Percentiles rank a stretch among this genome's conserved stretches.
phyloP scores from a whole-genome alignment of 2,113 vertebrate species.

The Anarhynchus alexandrinus region DNA sequence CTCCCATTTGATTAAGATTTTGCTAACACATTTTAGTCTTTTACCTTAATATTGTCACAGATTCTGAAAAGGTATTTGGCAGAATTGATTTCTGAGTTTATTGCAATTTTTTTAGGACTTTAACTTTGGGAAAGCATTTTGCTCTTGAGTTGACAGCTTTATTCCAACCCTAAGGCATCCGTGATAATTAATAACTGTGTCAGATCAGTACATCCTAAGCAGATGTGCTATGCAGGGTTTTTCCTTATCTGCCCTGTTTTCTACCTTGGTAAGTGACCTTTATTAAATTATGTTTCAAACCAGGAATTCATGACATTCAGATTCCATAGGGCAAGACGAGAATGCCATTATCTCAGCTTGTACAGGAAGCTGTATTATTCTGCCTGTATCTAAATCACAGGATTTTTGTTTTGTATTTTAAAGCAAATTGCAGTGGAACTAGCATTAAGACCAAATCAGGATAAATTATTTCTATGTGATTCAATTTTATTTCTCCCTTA shows the following conservation, averaged over 20 bases:
- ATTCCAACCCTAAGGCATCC: conserved; percentile 40
- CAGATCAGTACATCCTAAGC: conserved; percentile 18
- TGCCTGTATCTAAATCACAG: neutral
- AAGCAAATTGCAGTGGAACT: neutral
- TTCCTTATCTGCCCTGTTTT: conserved; percentile 29
- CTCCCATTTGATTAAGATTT: neutral
- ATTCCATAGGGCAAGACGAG: conserved; percentile 21
- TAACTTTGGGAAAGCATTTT: conserved; percentile 15
- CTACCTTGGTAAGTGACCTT: conserved; percentile 40
- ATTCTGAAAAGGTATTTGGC: neutral
- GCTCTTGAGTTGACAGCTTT: conserved; percentile 26
- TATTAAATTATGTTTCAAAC: conserved; percentile 46
- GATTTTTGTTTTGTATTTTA: neutral
- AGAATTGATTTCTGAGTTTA: neutral
- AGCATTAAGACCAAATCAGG: neutral
- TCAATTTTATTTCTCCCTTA: neutral
- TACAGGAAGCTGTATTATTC: neutral
- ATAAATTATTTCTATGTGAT: neutral
- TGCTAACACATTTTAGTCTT: neutral
- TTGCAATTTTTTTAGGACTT: neutral
- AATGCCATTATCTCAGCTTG: neutral
- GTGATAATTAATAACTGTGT: conserved; percentile 58
- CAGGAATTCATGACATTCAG: conserved; percentile 29
- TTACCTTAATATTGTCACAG: neutral
- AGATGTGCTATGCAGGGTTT: conserved; percentile 34